phyloP scores from a whole-genome alignment of 1,140 invertebrate genomes.

The Diprion similis region DNA sequence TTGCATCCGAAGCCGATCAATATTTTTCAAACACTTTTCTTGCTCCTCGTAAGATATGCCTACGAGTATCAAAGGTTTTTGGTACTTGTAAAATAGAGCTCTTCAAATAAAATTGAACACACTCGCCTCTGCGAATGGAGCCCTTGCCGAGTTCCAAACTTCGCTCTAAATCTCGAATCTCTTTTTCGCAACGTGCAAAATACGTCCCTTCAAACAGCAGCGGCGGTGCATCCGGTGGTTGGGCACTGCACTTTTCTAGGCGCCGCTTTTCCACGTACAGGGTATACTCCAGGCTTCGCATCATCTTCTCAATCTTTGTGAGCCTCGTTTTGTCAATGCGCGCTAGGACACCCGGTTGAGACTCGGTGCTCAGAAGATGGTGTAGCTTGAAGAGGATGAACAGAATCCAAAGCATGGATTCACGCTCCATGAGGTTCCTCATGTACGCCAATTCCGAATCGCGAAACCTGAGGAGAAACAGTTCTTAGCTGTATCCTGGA shows the following conservation, averaged over 20 bases:
- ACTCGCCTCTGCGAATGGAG: constrained; percentile 9
- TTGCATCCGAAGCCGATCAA: not conserved
- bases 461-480: constrained; percentile 31
- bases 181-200: constrained; percentile 33
- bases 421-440: constrained; percentile 24
- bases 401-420: constrained; percentile 39
- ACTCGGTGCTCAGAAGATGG: constrained; percentile 39
- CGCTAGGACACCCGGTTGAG: constrained; percentile 40
- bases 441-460: constrained; percentile 21
- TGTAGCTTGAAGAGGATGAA: constrained; percentile 47
- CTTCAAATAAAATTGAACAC: not conserved
- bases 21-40: not conserved
- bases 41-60: not conserved
- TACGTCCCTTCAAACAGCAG: constrained; percentile 27
- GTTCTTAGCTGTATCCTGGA: not conserved
- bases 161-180: constrained; percentile 28
- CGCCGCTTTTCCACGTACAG: constrained; percentile 17
- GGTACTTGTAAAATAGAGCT: too few relatives aligned
- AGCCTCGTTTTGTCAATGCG: constrained; percentile 37
- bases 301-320: constrained; percentile 42
- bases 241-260: constrained; percentile 10
- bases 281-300: constrained; percentile 39
- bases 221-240: constrained; percentile 12
- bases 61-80: not conserved
- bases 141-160: not conserved